A percentile compares a stretch with the other conserved stretches of the same genome.
phyloP scores from a whole-genome alignment of 2,113 vertebrate species.

The Aegypius monachus region DNA sequence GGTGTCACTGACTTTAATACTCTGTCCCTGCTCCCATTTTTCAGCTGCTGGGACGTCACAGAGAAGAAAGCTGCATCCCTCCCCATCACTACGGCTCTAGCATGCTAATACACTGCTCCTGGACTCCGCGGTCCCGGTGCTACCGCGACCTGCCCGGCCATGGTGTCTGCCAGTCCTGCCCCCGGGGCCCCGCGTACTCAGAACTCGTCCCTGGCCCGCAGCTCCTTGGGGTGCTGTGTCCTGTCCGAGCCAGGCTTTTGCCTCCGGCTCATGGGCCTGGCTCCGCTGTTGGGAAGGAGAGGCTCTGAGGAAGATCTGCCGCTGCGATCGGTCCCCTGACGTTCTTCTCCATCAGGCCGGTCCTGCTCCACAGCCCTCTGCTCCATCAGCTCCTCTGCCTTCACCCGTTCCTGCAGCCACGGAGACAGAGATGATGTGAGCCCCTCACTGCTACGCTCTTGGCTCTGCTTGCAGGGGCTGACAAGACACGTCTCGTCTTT shows the following conservation, averaged over 20 bases:
- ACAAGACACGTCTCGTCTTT: neutral
- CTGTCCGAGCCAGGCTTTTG: neutral
- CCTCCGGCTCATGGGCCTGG: neutral
- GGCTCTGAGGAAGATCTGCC: conserved; percentile 40
- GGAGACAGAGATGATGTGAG: neutral
- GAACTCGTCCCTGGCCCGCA: conserved; percentile 69
- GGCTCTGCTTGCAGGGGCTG: neutral
- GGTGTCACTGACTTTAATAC: neutral
- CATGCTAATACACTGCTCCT: conserved; percentile 15
- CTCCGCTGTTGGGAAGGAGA: neutral
- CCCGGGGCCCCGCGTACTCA: neutral
- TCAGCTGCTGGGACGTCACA: neutral
- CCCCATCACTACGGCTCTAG: neutral
- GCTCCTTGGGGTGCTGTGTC: neutral
- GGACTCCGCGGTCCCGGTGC: neutral
- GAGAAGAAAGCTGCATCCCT: conserved; percentile 5
- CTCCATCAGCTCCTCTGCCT: conserved; percentile 67
- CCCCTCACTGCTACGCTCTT: neutral
- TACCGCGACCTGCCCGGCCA: neutral
- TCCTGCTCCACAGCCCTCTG: conserved; percentile 8
- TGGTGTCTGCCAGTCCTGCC: neutral
- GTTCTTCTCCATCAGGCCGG: neutral
- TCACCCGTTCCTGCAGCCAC: conserved; percentile 62
- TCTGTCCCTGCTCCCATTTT: neutral
- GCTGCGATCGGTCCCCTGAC: neutral